Evolutionary conservation across 1,140 invertebrate species (phyloP), one percentile per base, ranked within the genome.

Genomic region (Trichonephila inaurata): DNA sequence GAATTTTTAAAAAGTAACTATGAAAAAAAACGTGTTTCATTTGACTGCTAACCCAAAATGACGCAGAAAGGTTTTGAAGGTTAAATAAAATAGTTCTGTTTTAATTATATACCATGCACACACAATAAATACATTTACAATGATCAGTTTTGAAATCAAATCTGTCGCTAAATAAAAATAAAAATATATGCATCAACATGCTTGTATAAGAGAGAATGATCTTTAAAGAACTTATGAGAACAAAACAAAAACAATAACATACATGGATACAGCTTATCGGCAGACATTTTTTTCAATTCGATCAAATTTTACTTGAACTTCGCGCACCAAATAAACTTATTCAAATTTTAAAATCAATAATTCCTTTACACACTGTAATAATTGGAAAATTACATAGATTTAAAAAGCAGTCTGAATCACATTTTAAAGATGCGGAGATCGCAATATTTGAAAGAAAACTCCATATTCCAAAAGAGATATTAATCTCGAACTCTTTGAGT

Each of bases 241-340:
- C 89, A 91, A 81, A 91, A 91, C 89, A 28, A 91, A 91, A 91
- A 91, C 89, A 91, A 89, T 91, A 44, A 91, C 90, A 85, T 92
- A 92, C 90, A 92, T 92, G 90, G 90, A 92, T 92, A 92, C 28
- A 92, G 90, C 90, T 92, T 92, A 72, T 92, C 90, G 90, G 90
- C 90, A 51, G 90, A 92, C 90, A 92, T 92, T 92, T 92, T 91
- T 88, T 85, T 66, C 61, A 88, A 66, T n/a, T 24, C 33, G 44
- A 61, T 92, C 81, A 85, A 83, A 33, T 66, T 85, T 92, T 81
- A 85, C 60, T 60, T 64, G 40, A 64, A 82, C 24, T 91, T 91
- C 89, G 21, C n/a, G 19, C 61, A 88, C 24, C 8, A 88, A 88
- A 88, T 88, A 64, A 88, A 88, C 64, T 66, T 19, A 40, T 2